Conservation (phyloP, 2,888 invertebrate genomes). For the Philereme vetulata region DNA sequence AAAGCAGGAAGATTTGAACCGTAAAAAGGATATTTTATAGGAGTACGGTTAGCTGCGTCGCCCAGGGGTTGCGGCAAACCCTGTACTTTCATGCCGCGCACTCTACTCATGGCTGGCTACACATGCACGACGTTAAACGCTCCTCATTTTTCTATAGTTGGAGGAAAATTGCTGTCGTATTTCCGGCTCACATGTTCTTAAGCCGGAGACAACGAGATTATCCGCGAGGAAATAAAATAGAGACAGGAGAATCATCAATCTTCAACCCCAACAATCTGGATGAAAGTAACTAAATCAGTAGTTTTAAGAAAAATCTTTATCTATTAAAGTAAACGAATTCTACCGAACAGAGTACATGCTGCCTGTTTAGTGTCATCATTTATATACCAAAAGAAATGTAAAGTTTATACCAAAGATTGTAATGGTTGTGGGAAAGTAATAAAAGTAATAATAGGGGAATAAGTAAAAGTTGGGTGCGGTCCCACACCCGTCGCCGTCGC, state of each 20-base stretch:
- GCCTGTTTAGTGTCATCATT: not conserved
- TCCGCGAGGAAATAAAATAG: conserved; percentile 78
- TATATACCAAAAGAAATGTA: conserved; percentile 1
- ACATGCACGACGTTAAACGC: conserved; percentile 74
- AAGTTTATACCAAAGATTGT: conserved; percentile 44
- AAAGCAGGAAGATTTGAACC: conserved; percentile 41
- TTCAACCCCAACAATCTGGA: conserved; percentile 57
- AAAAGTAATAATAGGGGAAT: conserved; percentile 73
- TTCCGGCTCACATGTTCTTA: conserved; percentile 80
- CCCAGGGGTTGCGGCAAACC: conserved; percentile 47
- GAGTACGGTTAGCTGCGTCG: conserved; percentile 49
- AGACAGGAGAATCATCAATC: conserved; percentile 78
- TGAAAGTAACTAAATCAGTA: conserved; percentile 50
- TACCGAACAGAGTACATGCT: not conserved
- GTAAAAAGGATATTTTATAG: conserved; percentile 50
- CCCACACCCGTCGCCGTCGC: conserved; percentile 68
- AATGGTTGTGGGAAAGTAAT: conserved; percentile 55
- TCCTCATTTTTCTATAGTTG: conserved; percentile 80
- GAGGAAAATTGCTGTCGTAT: conserved; percentile 80
- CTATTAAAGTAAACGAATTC: conserved; percentile 11
- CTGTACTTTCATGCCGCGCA: conserved; percentile 29
- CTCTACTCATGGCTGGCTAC: conserved; percentile 57
- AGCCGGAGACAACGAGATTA: conserved; percentile 81
- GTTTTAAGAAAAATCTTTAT: conserved; percentile 42
- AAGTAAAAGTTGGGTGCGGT: conserved; percentile 72